Evolutionary conservation across 2,113 vertebrate genomes (phyloP), one percentile per base, ranked within the genome.

Genomic region (Thamnaconus septentrionalis): DNA sequence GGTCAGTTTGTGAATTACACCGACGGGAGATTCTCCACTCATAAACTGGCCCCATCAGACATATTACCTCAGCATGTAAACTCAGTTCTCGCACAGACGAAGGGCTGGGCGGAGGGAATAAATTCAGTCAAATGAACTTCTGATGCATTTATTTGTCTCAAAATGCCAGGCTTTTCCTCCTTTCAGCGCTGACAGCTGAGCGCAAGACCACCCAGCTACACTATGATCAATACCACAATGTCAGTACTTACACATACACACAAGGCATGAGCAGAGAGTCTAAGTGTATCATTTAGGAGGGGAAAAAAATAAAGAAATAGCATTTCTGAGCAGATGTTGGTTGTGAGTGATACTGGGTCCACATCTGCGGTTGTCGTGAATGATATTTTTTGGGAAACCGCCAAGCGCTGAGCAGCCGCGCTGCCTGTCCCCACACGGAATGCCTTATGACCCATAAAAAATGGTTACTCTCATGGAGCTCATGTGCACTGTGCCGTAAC

Each of bases 1-100:
- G 86, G 81, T 81, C 81, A 82, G 56, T 82, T 83, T 81, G 64
- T 81, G 75, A 85, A 76, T 84, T 76, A 84, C 64, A 81, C 81
- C 75, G 52, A 76, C 60, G 51, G 72, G 41, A 77, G 61, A 76
- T 69, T 68, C 76, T 69, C 76, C 76, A 64, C 75, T 82, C 75
- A 79, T 84, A 76, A 81, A 84, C 58, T 79, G 63, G 67, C 66
- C 53, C 41, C 4, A 54, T 42, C 71, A 66, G 64, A 57, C 10
- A 4, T 8, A 63, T 40, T 56, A 69, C 65, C 59, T 44, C 56
- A 47, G 56, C 49, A 39, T 2, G 6, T 11, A 63, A 68, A 73
- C 59, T 71, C 10, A 59, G 77, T 73, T 76, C 65, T 66, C 45
- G 58, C 62, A 71, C 58, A 63, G 78, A 62, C 61, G 79, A 82